Evolutionary conservation across 2,113 vertebrate species (phyloP).

Genomic region (Istiophorus platypterus): DNA sequence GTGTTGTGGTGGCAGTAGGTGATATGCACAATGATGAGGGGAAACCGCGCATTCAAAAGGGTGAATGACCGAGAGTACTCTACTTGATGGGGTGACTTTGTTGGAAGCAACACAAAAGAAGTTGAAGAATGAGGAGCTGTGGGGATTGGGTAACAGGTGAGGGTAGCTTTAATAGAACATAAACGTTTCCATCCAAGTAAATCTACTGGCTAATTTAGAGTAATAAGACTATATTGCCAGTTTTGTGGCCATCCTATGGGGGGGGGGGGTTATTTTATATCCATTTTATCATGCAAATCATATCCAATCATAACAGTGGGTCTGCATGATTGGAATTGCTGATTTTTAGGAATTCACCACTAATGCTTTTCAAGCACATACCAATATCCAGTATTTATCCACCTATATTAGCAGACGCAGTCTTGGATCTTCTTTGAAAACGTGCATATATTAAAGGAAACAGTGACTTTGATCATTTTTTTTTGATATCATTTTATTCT

Average conservation of each 20-base stretch:
- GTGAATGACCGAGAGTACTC: slow-evolving; percentile 61
- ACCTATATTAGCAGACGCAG: neutral
- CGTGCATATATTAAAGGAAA: neutral
- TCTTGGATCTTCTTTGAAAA: neutral
- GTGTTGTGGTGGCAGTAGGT: slow-evolving; percentile 18
- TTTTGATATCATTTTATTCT: neutral
- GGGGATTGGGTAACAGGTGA: slow-evolving; percentile 48
- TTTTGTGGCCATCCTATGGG: neutral
- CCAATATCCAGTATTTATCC: neutral
- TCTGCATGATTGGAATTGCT: neutral
- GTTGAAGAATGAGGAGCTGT: slow-evolving; percentile 24
- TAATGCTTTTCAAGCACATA: neutral
- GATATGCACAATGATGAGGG: slow-evolving; percentile 62
- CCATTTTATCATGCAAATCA: neutral
- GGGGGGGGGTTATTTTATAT: too few relatives aligned
- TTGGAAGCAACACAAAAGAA: slow-evolving; percentile 46
- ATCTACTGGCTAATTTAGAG: neutral
- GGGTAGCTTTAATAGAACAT: neutral
- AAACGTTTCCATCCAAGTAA: slow-evolving; percentile 4
- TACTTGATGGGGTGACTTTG: slow-evolving; percentile 57
- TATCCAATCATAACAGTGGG: neutral
- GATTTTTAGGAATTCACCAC: neutral
- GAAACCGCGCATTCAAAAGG: slow-evolving; percentile 40
- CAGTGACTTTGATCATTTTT: neutral
- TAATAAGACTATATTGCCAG: neutral